phyloP scores from a whole-genome alignment of 2,113 vertebrate genomes.

The Bagarius yarrelli region DNA sequence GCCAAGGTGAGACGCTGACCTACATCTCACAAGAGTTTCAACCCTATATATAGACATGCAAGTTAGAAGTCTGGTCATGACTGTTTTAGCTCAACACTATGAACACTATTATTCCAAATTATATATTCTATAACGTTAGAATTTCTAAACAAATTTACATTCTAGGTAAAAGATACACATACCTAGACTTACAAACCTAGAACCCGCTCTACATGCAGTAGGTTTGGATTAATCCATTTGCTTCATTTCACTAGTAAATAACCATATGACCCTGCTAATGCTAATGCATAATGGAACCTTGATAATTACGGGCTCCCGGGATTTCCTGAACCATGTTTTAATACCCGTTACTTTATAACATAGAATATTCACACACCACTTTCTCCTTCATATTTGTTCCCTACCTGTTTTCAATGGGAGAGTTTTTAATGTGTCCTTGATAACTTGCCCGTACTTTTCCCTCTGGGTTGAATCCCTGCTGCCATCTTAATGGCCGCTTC shows the following conservation, averaged over 20 bases:
- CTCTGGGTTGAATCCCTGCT: conserved; percentile 9
- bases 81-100: neutral
- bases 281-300: neutral
- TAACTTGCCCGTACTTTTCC: conserved; percentile 3
- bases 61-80: neutral
- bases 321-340: neutral
- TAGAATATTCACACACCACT: neutral
- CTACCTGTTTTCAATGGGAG: neutral
- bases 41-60: neutral
- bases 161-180: too few species aligned
- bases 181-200: neutral
- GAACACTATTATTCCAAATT: too few species aligned
- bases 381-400: neutral
- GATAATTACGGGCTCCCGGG: neutral
- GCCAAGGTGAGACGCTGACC: conserved; percentile 4
- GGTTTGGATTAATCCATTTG: conserved; percentile 7
- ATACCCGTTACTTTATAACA: neutral
- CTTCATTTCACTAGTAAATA: neutral
- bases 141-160: too few species aligned
- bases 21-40: conserved; percentile 24
- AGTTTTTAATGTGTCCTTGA: conserved; percentile 9
- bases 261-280: neutral
- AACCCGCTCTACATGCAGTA: neutral
- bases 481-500: conserved; percentile 10
- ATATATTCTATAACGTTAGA: too few species aligned